Evolutionary conservation across 64 coral and sea anemone species (phyloP), one percentile per base, ranked within the genome.

Genomic region (Cladopsammia gracilis): DNA sequence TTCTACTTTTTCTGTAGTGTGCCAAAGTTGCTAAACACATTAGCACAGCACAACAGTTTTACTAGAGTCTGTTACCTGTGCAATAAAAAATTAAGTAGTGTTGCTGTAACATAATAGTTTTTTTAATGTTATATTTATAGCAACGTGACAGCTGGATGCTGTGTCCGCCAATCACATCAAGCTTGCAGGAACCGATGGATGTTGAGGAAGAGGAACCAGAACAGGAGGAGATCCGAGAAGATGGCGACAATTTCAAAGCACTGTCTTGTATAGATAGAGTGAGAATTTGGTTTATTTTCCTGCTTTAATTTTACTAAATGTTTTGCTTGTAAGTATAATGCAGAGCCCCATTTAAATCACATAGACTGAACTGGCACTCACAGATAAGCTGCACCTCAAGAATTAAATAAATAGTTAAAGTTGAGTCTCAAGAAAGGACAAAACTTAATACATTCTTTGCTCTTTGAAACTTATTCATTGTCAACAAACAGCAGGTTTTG

Each of bases 141-240:
- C 25, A 97, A 92, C 92, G 96, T 60, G 88, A 97, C 6, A 94
- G 96, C 83, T 97, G 96, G 96, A 97, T 97, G 96, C 64, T 97
- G 62, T 91, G 70, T 26, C 96, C 96, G 4, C 87, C 91, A 48
- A 78, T 97, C 25, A 66, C 92, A 58, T 42, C 44, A 60, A 88
- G 82, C 78, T 22, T 65, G 25, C 70, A 73, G 44, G 57, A 84
- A 20, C 57, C 79, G 19, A 69, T 18, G 49, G 16, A 73, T 61
- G 86, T 65, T 73, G 89, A 85, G 15, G 71, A 76, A 74, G 57
- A n/a, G 83, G 43, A 80, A 49, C 54, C 75, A 16, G 9, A 42
- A 47, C 26, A 86, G 12, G 86, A 73, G 13, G 66, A 91, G 47
- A 68, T 9, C 49, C 57, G 22, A 64, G 91, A 93, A 18, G 13